Conservation (phyloP, 2,113 vertebrate genomes). For the Hystrix brachyura region DNA sequence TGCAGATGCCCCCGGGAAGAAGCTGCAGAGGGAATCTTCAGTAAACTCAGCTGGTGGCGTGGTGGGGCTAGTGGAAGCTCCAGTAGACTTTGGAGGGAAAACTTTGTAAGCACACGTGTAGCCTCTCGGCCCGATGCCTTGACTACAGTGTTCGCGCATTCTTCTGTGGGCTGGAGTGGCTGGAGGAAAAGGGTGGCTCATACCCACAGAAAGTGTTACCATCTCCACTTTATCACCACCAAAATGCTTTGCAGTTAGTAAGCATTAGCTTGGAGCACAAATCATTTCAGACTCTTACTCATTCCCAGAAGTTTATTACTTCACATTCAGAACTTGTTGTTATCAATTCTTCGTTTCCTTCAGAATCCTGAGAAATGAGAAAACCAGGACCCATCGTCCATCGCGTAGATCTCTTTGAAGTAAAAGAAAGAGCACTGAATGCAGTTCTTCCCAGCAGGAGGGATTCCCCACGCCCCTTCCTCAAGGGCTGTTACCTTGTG, state of each 20-base stretch:
- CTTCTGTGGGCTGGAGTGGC: background rate
- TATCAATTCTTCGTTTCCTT: slow-evolving; percentile 17
- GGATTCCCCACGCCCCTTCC: background rate
- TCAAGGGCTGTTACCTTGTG: background rate
- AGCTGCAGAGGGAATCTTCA: background rate
- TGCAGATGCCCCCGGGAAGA: background rate
- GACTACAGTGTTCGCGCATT: background rate
- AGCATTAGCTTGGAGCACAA: background rate
- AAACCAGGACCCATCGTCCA: background rate
- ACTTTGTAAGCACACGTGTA: background rate
- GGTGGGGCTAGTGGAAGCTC: background rate
- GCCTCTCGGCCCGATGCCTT: background rate
- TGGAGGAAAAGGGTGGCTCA: background rate
- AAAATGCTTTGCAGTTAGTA: background rate
- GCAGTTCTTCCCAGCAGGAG: background rate
- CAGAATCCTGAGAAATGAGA: background rate
- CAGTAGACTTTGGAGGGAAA: background rate
- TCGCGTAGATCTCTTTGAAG: background rate
- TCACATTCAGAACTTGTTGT: background rate
- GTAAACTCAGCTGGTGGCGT: background rate
- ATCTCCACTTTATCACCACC: background rate
- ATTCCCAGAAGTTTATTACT: background rate
- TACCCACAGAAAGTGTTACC: background rate
- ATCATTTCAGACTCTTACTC: background rate
- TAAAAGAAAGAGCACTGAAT: background rate